Evolutionary conservation across 2,113 vertebrate species (phyloP).

Genomic region (Vireo altiloquus): DNA sequence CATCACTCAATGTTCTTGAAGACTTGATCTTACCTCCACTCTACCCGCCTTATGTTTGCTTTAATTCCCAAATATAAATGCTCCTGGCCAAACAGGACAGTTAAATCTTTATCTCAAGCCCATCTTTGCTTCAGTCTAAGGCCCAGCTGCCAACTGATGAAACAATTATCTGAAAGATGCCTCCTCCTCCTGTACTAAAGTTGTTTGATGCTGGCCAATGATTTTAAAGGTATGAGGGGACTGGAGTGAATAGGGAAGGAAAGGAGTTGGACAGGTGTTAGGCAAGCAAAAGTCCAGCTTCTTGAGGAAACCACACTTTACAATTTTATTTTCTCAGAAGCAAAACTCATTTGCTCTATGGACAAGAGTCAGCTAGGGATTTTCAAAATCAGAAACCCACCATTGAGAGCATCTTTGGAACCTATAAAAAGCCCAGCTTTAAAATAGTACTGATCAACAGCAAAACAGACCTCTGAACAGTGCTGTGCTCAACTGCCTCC

Average conservation of each 20-base stretch:
- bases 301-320: neutral
- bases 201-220: neutral
- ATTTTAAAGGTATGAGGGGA: neutral
- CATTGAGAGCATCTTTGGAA: neutral
- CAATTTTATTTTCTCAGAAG: neutral
- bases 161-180: neutral
- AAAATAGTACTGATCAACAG: constrained; percentile 2
- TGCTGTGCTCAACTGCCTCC: neutral
- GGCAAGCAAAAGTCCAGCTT: neutral
- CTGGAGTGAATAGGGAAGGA: neutral
- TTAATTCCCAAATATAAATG: neutral
- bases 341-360: neutral
- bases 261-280: neutral
- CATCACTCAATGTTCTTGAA: neutral
- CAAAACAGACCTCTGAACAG: neutral
- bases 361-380: neutral
- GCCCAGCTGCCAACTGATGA: neutral
- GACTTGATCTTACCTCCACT: neutral
- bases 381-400: neutral
- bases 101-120: neutral
- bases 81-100: neutral
- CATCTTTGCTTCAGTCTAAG: neutral
- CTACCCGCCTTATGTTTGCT: neutral
- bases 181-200: neutral
- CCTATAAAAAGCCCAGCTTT: neutral